Evolutionary conservation across 2,888 invertebrate species (phyloP).

Genomic region (Agonopterix alstromeriana): DNA sequence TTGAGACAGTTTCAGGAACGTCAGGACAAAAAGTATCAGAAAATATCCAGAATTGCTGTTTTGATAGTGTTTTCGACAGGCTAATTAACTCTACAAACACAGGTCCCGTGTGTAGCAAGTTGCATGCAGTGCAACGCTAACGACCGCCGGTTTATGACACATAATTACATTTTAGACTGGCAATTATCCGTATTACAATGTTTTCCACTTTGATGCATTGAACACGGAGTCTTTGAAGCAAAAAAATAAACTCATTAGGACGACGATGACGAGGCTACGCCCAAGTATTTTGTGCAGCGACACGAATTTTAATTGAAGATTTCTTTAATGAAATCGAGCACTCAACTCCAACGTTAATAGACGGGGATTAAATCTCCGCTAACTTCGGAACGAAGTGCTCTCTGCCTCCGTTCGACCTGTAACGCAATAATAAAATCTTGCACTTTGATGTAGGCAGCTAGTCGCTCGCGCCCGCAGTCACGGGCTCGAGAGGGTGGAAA

Average conservation of each 20-base stretch:
- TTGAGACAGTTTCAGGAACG: too few species aligned
- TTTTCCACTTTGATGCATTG: conserved; percentile 31
- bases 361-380: conserved; percentile 43
- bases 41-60: too few species aligned
- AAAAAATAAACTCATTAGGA: conserved; percentile 20
- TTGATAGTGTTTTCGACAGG: background rate
- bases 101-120: conserved; percentile 9
- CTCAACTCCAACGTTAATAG: conserved; percentile 26
- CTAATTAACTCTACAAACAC: background rate
- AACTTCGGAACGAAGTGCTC: conserved; percentile 23
- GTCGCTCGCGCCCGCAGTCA: conserved; percentile 21
- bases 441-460: conserved; percentile 58
- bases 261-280: conserved; percentile 11
- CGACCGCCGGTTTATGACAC: conserved; percentile 39
- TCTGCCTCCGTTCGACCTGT: conserved; percentile 36
- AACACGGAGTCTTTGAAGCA: conserved; percentile 16
- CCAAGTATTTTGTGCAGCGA: conserved; percentile 25
- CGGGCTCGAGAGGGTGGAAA: conserved; percentile 44
- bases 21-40: too few species aligned
- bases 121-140: conserved; percentile 28
- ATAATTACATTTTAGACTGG: conserved; percentile 40
- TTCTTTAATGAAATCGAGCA: conserved; percentile 35
- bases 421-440: conserved; percentile 59
- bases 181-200: conserved; percentile 39
- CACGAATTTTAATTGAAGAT: conserved; percentile 24